phyloP scores from a whole-genome alignment of 2,113 vertebrate genomes.

The Cranoglanis bouderius region DNA sequence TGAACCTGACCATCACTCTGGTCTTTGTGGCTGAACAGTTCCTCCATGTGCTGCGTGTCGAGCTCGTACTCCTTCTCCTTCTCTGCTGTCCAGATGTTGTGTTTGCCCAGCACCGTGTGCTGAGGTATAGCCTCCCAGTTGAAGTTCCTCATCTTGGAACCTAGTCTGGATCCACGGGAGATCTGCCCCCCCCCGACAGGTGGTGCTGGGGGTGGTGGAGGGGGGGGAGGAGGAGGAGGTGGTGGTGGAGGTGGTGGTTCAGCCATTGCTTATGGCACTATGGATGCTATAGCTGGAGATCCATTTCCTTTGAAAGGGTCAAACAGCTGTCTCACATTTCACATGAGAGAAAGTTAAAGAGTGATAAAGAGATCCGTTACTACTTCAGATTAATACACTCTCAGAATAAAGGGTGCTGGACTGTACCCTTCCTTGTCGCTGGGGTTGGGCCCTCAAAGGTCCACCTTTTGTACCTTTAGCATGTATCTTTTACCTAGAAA shows the following conservation, averaged over 20 bases:
- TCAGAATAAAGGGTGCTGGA: background rate
- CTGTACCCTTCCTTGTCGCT: background rate
- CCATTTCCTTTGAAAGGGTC: background rate
- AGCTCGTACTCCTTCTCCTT: constrained; percentile 67
- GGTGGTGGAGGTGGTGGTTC: constrained; percentile 39
- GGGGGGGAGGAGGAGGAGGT: constrained; percentile 32
- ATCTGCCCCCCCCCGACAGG: constrained; percentile 38
- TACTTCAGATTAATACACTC: background rate
- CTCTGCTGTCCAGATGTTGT: constrained; percentile 78
- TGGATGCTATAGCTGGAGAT: background rate
- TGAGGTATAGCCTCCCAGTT: constrained; percentile 81
- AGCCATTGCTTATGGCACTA: constrained; percentile 40
- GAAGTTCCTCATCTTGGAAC: constrained; percentile 76
- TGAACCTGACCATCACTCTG: constrained; percentile 53
- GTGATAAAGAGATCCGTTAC: background rate
- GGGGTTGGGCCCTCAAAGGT: background rate
- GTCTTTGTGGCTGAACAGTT: constrained; percentile 75
- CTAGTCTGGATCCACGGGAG: constrained; percentile 30
- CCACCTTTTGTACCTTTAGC: background rate
- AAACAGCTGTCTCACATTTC: background rate
- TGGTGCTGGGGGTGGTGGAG: constrained; percentile 53
- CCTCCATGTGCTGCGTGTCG: constrained; percentile 77
- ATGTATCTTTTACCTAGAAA: background rate
- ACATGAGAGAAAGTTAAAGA: background rate
- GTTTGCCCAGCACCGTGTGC: constrained; percentile 72